Percentiles rank a stretch among this genome's conserved stretches.
phyloP scores from a whole-genome alignment of 1,140 invertebrate genomes.

The Trichonephila clavipes region DNA sequence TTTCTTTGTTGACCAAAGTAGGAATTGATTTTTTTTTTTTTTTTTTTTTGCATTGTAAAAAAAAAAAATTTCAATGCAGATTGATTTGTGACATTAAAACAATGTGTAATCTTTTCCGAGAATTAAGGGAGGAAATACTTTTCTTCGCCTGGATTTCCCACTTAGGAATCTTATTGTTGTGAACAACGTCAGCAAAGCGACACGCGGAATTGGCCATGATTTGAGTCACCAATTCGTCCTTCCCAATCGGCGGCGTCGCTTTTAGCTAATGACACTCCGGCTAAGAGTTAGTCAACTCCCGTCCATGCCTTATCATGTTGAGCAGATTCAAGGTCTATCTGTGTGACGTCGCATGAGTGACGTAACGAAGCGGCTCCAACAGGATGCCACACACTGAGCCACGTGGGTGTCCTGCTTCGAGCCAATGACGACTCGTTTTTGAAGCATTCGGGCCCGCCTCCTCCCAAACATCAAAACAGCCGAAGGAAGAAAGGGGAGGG shows the following conservation, averaged over 20 bases:
- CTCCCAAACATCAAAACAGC: conserved; percentile 49
- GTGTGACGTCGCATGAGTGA: conserved; percentile 41
- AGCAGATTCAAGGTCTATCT: conserved; percentile 31
- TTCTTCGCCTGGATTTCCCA: no score
- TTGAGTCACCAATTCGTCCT: neutral
- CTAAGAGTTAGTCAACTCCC: neutral
- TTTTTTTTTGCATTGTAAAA: no score
- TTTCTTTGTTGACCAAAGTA: no score
- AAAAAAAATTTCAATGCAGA: no score
- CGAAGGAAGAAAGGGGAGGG: conserved; percentile 24
- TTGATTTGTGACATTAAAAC: no score
- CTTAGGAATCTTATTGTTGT: no score
- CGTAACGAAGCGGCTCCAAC: conserved; percentile 52
- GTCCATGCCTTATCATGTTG: conserved; percentile 11
- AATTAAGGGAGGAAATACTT: no score
- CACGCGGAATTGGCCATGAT: neutral
- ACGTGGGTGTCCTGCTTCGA: conserved; percentile 63
- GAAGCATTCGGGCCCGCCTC: neutral
- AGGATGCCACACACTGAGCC: conserved; percentile 68
- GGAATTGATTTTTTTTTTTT: no score
- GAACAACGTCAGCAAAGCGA: neutral
- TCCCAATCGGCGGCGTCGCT: neutral
- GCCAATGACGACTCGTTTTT: conserved; percentile 39
- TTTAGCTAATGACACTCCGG: neutral
- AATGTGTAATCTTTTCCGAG: no score